Conservation (phyloP, 2,113 vertebrate species). For the Aptenodytes patagonicus region DNA sequence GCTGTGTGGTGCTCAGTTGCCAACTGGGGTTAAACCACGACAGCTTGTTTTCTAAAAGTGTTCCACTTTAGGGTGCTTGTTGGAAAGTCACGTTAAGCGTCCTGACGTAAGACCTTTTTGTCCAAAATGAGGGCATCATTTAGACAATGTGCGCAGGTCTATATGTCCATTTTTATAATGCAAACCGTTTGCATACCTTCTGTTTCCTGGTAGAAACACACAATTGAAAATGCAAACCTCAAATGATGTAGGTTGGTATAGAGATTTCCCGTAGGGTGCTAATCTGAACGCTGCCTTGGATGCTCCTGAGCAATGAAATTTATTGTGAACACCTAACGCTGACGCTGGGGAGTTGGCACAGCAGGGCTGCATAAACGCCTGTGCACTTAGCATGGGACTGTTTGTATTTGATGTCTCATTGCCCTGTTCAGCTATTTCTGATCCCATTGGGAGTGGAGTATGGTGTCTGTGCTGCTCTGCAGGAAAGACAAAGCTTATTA, state of each 20-base stretch:
- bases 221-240: neutral
- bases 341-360: neutral
- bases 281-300: neutral
- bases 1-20: too few relatives aligned
- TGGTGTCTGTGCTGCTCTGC: neutral
- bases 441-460: neutral
- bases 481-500: neutral
- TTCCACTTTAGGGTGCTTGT: neutral
- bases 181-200: neutral
- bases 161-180: accelerated
- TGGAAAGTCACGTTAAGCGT: neutral
- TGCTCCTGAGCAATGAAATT: neutral
- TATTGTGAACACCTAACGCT: too few relatives aligned
- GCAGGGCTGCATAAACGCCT: neutral
- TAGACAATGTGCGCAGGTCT: too few relatives aligned
- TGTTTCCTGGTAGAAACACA: neutral
- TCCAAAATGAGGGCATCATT: neutral
- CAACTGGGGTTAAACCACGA: too few relatives aligned
- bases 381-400: neutral
- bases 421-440: neutral
- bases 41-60: neutral
- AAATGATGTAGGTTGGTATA: too few relatives aligned
- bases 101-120: too few relatives aligned
- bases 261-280: neutral
- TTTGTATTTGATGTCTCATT: neutral